A percentile compares a stretch with the other conserved stretches of the same genome.
Conservation (phyloP, 1,140 invertebrate species). For the Oryzaephilus surinamensis region DNA sequence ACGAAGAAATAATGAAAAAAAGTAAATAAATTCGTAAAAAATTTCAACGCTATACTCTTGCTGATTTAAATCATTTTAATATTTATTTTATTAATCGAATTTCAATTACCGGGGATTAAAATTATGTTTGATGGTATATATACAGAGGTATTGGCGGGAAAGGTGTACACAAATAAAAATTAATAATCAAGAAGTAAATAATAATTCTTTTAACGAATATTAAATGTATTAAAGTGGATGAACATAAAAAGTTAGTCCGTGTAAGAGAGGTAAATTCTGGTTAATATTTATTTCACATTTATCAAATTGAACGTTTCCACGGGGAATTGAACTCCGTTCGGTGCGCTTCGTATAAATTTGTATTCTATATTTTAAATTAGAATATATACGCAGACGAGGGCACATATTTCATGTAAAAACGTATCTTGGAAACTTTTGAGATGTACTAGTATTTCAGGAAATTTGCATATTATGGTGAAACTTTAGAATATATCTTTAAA, state of each 20-base stretch:
- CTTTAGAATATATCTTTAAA: constrained; percentile 29
- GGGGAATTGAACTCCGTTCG: constrained; percentile 31
- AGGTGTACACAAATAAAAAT: constrained; percentile 11
- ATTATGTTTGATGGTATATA: constrained; percentile 1
- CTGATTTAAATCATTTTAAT: no score
- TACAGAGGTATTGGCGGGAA: no score
- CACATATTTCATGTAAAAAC: constrained; percentile 36
- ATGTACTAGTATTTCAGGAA: constrained; percentile 23
- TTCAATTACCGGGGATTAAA: constrained; percentile 9
- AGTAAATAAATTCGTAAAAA: no score
- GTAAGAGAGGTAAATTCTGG: constrained; percentile 25
- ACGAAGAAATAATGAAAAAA: no score
- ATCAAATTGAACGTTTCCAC: constrained; percentile 35
- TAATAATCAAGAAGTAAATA: constrained; percentile 11
- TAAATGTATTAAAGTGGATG: constrained; percentile 17
- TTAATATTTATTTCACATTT: constrained; percentile 36
- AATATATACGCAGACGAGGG: constrained; percentile 32
- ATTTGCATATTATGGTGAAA: constrained; percentile 34
- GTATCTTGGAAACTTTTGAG: constrained; percentile 31
- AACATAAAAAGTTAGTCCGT: constrained; percentile 16
- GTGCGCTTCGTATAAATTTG: constrained; percentile 33
- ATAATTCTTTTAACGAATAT: constrained; percentile 17
- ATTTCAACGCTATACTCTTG: no score
- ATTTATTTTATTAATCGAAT: constrained; percentile 8
- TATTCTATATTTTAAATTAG: constrained; percentile 39